Evolutionary conservation across 2,888 invertebrate genomes (phyloP).

Genomic region (Argynnis bischoffii): DNA sequence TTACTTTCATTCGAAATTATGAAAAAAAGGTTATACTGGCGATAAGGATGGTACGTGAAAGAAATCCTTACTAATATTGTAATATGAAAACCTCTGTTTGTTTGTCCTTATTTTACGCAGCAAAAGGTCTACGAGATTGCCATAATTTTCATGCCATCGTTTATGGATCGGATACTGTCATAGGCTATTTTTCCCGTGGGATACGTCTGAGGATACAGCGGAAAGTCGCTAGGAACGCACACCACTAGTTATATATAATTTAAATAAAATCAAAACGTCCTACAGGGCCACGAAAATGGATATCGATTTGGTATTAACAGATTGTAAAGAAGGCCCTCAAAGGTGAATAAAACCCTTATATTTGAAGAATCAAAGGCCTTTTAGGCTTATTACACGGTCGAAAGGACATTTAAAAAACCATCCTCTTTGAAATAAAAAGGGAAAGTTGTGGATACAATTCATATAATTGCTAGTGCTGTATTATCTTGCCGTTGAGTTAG

Average conservation of each 20-base stretch:
- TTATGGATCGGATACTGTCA: no score
- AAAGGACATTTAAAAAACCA: conserved; percentile 49
- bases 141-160: no score
- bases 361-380: conserved; percentile 72
- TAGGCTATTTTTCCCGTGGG: no score
- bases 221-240: no score
- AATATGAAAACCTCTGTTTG: no score
- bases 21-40: conserved; percentile 21
- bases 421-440: conserved; percentile 42
- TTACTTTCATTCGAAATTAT: conserved; percentile 21
- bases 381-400: conserved; percentile 73
- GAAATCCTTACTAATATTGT: background rate
- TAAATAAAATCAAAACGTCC: conserved; percentile 20
- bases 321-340: conserved; percentile 58
- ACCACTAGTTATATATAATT: conserved; percentile 5
- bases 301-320: conserved; percentile 53
- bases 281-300: conserved; percentile 50
- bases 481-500: conserved; percentile 18
- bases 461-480: conserved; percentile 57
- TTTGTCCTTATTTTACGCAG: no score
- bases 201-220: no score
- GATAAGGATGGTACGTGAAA: conserved; percentile 27
- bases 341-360: conserved; percentile 64
- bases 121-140: no score
- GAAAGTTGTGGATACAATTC: conserved; percentile 45